phyloP scores from a whole-genome alignment of 2,797 vertebrate genomes.

The Fistularia tabacaria region DNA sequence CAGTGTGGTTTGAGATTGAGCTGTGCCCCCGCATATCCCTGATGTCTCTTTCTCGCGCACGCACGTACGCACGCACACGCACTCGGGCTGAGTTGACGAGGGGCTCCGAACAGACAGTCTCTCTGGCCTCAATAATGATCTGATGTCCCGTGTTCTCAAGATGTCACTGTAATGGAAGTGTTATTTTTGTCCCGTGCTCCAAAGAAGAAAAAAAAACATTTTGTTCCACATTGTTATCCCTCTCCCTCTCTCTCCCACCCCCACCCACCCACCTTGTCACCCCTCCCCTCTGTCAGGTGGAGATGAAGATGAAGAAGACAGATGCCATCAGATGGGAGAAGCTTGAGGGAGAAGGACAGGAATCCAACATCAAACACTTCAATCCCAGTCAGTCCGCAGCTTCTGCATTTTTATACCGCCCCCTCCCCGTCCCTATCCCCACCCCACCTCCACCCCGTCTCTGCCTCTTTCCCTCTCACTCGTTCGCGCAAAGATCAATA shows the following conservation, averaged over 20 bases:
- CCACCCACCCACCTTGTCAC: not conserved
- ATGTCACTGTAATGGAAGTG: conserved; percentile 48
- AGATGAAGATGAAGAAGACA: conserved; percentile 97
- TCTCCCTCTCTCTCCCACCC: conserved; percentile 2
- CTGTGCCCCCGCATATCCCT: conserved; percentile 69
- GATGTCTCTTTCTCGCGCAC: conserved; percentile 41
- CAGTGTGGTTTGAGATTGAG: conserved; percentile 71
- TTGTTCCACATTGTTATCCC: conserved; percentile 40
- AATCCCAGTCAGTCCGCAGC: conserved; percentile 66
- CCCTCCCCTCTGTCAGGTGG: conserved; percentile 75
- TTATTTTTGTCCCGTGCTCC: conserved; percentile 53
- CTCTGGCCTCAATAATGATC: conserved; percentile 61
- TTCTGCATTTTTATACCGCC: conserved; percentile 28
- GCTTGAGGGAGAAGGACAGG: conserved; percentile 75
- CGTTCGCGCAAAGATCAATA: conserved; percentile 49
- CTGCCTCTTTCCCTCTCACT: conserved; percentile 1
- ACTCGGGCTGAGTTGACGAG: conserved; percentile 26
- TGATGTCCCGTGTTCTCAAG: conserved; percentile 53
- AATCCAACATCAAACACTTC: conserved; percentile 73
- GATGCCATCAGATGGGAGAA: conserved; percentile 84
- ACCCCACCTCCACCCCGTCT: conserved; percentile 1
- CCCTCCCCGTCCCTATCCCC: conserved; percentile 15
- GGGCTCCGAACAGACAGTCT: conserved; percentile 36
- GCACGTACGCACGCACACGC: conserved; percentile 9
- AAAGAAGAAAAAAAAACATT: conserved; percentile 30